Base-by-base conservation (phyloP, 2,113 vertebrate genomes). In the Pluvialis apricaria region DNA sequence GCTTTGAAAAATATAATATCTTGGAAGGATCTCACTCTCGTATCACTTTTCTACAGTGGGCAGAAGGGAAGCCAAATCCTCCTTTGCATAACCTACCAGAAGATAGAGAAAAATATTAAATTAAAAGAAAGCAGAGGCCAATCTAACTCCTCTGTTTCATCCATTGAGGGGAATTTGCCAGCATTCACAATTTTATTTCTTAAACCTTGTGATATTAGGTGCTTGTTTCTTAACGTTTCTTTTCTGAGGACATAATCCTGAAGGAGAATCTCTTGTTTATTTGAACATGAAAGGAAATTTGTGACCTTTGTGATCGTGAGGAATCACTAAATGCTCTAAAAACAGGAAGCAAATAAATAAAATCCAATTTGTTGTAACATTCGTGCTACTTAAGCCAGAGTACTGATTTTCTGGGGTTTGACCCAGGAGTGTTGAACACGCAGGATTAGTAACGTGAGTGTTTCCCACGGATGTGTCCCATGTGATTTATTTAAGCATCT, bases 331-430 rank as follows among this genome's bases (percentile, higher is more conserved):
- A 73, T 54, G 32, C 75, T 85, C 47, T 47, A 55, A 95, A 96
- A 90, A 7, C 75, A 95, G 70, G 91, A 83, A 94, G 69, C n/a
- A 91, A 94, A 90, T 64, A 84, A 91, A 82, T 42, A 65, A 85
- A 90, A 89, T 42, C 83, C n/a, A 69, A 34, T 91, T 73, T 91
- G 18, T 66, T 55, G 18, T 54, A 92, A 72, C 21, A 62, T 61
- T 47, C 11, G 16, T 42, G 38, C 34, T 49, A 24, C 52, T 91
- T 79, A 90, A 94, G 66, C 49, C 78, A 65, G 22, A 52, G 36
- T n/a, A 36, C 34, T 87, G 77, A 3, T 44, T 85, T 87, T 51
- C 78, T 64, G 84, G 38, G 24, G 81, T 84, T 72, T 93, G 89
- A 96, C 78, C 51, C 10, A 85, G 42, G 32, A 66, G 60, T 9